Evolutionary conservation across 2,797 vertebrate genomes (phyloP), one percentile per base, ranked within the genome.

Genomic region (Heliangelus exortis): DNA sequence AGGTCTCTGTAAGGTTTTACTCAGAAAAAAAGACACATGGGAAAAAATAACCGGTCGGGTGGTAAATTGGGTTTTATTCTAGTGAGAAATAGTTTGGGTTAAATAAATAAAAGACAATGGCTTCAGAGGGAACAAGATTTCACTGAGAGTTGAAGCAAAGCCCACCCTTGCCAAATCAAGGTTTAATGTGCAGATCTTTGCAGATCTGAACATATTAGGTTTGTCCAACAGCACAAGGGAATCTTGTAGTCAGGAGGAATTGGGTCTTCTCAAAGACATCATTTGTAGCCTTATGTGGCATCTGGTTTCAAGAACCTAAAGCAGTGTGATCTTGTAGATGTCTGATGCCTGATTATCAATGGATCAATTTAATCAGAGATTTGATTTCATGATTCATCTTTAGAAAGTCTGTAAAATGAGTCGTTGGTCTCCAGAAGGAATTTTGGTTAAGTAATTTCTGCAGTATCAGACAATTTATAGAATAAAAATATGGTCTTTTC

Each of bases 311-410:
- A 84, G 22, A 77, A 83, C 10, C 6, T 48, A 15, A 67, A 73
- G 10, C 0, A 0, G 28, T 43, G 22, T 14, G 31, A 34, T 14
- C 9, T 61, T 7, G 19, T 9, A 17, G 16, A 12, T 10, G 4
- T 2, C 0, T 68, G 36, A 62, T 28, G 13, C n/a, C 43, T 69
- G 77, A 68, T 41, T 74, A 41, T 20, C 8, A 65, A 26, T 16
- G 8, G 50, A 65, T 29, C 11, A n/a, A 7, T 77, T 77, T 47
- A 59, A 63, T n/a, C 10, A 73, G 39, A 73, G 3, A 5, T 13
- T 82, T 39, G 4, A 18, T 77, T 92, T 88, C 22, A n/a, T 8
- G 7, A 3, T 55, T 79, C 34, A 82, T 18, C 31, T 48, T 73
- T 54, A 9, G 9, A 66, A 82, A 79, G 22, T 53, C 51, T 71